Percentiles rank a stretch among this genome's conserved stretches.
Conservation (phyloP, 2,113 vertebrate species). For the Rhegmatorhina hoffmannsi region DNA sequence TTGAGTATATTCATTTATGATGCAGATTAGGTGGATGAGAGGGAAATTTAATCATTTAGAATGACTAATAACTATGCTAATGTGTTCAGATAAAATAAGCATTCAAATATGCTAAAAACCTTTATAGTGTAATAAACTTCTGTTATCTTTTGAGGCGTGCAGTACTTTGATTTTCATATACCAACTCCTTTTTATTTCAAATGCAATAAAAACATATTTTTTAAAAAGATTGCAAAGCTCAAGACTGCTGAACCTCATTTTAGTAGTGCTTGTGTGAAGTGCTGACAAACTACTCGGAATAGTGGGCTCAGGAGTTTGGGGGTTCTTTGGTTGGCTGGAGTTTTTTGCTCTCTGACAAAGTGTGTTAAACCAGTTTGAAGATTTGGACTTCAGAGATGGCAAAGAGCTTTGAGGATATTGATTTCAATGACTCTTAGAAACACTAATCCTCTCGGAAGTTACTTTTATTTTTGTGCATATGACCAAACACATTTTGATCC, state of each 20-base stretch:
- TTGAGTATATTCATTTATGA: conserved; percentile 52
- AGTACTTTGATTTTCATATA: conserved; percentile 43
- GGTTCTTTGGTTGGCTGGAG: not conserved
- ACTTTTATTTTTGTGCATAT: not conserved
- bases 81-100: conserved; percentile 61
- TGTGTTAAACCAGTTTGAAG: not conserved
- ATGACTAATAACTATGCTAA: conserved; percentile 68
- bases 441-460: not conserved
- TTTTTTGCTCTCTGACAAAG: not conserved
- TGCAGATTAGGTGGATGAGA: conserved; percentile 54
- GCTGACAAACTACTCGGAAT: fast-evolving
- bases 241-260: not conserved
- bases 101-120: conserved; percentile 45
- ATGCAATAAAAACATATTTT: not conserved
- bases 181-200: conserved; percentile 39
- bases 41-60: conserved; percentile 39
- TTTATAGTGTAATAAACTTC: conserved; percentile 59
- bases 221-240: not conserved
- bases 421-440: not conserved
- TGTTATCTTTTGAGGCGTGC: conserved; percentile 38
- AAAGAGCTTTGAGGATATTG: not conserved
- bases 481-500: not conserved
- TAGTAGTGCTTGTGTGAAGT: not conserved
- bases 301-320: not conserved
- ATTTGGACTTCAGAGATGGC: not conserved